A percentile compares a stretch with the other conserved stretches of the same genome.
Evolutionary conservation across 2,797 vertebrate genomes (phyloP).

Genomic region (Hydrocynus forskahlii): DNA sequence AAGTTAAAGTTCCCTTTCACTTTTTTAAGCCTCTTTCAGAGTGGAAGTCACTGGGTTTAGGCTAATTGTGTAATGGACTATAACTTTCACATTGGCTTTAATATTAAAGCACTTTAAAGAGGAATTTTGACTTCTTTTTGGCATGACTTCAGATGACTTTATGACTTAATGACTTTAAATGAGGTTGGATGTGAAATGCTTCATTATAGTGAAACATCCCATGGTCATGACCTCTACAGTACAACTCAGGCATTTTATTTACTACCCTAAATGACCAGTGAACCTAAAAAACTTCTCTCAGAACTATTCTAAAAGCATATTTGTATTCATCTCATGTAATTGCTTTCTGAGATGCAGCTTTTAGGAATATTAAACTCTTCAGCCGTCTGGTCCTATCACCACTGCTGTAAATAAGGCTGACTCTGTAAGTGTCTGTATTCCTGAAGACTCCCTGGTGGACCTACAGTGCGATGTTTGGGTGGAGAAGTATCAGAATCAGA

Average conservation of each 20-base stretch:
- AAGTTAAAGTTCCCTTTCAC: background rate
- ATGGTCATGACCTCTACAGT: no score
- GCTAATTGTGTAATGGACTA: background rate
- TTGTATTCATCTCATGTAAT: background rate
- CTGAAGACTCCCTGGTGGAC: background rate
- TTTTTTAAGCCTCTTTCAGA: no score
- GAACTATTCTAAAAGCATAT: background rate
- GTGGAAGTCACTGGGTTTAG: no score
- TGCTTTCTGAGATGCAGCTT: background rate
- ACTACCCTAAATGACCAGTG: background rate
- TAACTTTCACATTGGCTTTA: background rate
- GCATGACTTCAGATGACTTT: no score
- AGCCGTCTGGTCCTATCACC: background rate
- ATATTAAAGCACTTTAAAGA: background rate
- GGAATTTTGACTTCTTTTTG: no score
- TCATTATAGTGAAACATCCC: no score
- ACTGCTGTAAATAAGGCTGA: no score
- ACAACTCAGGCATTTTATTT: background rate
- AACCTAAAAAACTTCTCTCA: no score
- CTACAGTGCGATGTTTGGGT: background rate
- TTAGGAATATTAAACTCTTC: background rate
- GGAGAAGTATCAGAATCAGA: no score
- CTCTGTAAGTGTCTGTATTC: background rate
- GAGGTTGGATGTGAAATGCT: no score
- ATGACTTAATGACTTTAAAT: no score